Conservation (phyloP, 2,888 invertebrate species). For the Gisinianus flammeolus region DNA sequence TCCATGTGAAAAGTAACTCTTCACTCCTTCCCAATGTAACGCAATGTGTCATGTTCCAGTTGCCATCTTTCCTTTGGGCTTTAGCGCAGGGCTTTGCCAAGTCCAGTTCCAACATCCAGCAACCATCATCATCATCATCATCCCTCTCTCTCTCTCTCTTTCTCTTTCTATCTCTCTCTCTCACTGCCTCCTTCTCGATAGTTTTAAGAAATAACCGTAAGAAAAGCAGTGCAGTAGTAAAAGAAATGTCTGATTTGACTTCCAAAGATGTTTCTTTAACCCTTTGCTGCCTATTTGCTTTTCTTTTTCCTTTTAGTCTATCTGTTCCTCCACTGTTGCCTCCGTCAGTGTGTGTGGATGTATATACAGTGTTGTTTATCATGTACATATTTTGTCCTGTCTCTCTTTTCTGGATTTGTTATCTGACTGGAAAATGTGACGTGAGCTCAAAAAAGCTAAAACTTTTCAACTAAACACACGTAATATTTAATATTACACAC, state of each 20-base stretch:
- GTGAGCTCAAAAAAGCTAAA: constrained; percentile 18
- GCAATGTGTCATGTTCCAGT: neutral
- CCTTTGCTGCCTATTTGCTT: neutral
- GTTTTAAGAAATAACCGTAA: neutral
- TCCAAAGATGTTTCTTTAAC: constrained; percentile 19
- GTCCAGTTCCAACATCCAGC: neutral
- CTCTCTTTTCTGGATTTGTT: constrained; percentile 35
- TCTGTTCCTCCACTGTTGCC: constrained; percentile 5
- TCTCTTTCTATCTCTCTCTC: neutral
- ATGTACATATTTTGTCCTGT: neutral
- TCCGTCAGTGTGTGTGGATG: neutral
- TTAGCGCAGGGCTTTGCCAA: neutral
- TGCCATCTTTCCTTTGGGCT: neutral
- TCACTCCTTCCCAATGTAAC: neutral
- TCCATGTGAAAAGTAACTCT: too few relatives aligned
- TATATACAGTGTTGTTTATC: neutral
- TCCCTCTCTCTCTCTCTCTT: neutral
- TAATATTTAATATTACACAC: too few relatives aligned
- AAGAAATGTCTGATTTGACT: constrained; percentile 33
- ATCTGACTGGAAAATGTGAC: constrained; percentile 42
- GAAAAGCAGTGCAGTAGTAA: neutral
- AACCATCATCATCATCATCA: neutral
- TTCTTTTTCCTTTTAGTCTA: neutral
- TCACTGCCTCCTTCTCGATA: neutral
- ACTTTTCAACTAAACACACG: neutral